These are phyloP conservation scores for Misgurnus mizolepis DNA, from an alignment of 2,113 vertebrate genomes.

Conservation along the genomic window DNA sequence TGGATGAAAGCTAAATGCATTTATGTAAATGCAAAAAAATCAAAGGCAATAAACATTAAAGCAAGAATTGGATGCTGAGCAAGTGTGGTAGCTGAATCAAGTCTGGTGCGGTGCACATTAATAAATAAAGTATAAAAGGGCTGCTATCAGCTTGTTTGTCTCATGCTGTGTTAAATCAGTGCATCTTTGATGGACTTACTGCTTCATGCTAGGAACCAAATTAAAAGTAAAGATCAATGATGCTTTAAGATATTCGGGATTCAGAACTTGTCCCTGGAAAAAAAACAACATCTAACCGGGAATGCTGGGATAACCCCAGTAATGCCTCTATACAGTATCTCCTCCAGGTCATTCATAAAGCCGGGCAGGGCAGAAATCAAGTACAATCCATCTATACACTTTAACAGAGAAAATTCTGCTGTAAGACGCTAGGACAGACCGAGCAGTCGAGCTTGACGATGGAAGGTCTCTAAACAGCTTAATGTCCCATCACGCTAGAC, in stretches of 20 bases:
- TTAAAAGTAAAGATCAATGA: constrained; percentile 40
- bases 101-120: neutral
- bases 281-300: neutral
- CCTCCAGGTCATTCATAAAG: constrained; percentile 23
- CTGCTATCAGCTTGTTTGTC: constrained; percentile 7
- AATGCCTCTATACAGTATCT: neutral
- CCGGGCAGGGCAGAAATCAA: constrained; percentile 5
- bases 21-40: too few relatives aligned
- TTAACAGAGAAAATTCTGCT: constrained; percentile 10
- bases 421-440: neutral
- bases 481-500: constrained; percentile 16
- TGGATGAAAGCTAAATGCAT: too few relatives aligned
- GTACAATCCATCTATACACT: constrained; percentile 7
- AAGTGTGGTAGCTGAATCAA: neutral
- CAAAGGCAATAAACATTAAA: too few relatives aligned
- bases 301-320: neutral
- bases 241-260: neutral
- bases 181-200: constrained; percentile 4
- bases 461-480: constrained; percentile 10
- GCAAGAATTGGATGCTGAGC: neutral
- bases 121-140: constrained; percentile 5
- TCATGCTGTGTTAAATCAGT: constrained; percentile 20
- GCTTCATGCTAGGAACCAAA: constrained; percentile 20
- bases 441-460: constrained; percentile 16
- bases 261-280: neutral